These are phyloP conservation scores for Drosophila setosimentum DNA, from an alignment of 2,888 invertebrate species.

Conservation along the genomic window DNA sequence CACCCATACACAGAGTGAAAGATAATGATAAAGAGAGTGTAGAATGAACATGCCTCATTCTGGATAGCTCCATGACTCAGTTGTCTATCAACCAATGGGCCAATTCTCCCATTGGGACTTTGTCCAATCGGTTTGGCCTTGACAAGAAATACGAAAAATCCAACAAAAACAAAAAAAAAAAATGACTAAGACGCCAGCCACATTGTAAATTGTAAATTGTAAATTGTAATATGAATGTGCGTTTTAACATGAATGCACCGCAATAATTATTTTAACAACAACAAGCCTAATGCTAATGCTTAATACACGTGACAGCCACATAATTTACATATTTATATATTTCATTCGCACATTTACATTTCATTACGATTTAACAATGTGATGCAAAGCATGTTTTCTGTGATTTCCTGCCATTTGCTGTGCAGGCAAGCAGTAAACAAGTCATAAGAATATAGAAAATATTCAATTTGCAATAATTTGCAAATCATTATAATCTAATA, in stretches of 20 bases:
- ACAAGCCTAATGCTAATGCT: constrained; percentile 18
- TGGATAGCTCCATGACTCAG: background rate
- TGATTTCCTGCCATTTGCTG: background rate
- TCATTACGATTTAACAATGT: constrained; percentile 28
- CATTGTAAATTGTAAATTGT: constrained; percentile 3
- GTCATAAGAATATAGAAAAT: background rate
- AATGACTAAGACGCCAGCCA: constrained; percentile 17
- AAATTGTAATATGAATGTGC: constrained; percentile 9
- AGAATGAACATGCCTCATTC: background rate
- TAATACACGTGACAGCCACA: background rate
- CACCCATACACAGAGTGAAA: constrained; percentile 2
- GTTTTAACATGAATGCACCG: constrained; percentile 27
- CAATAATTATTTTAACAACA: constrained; percentile 3
- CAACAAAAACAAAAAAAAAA: background rate
- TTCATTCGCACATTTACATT: constrained; percentile 13
- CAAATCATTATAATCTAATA: background rate
- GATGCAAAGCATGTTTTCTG: constrained; percentile 14
- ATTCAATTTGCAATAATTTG: background rate
- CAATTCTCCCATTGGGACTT: background rate
- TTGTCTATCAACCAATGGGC: background rate
- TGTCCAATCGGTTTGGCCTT: background rate
- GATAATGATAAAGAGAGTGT: constrained; percentile 4
- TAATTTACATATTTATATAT: constrained; percentile 31
- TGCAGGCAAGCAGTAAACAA: background rate
- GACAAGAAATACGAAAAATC: constrained; percentile 1